A percentile compares a stretch with the other conserved stretches of the same genome.
Conservation (phyloP, 2,797 vertebrate species). For the Hydrophis major region DNA sequence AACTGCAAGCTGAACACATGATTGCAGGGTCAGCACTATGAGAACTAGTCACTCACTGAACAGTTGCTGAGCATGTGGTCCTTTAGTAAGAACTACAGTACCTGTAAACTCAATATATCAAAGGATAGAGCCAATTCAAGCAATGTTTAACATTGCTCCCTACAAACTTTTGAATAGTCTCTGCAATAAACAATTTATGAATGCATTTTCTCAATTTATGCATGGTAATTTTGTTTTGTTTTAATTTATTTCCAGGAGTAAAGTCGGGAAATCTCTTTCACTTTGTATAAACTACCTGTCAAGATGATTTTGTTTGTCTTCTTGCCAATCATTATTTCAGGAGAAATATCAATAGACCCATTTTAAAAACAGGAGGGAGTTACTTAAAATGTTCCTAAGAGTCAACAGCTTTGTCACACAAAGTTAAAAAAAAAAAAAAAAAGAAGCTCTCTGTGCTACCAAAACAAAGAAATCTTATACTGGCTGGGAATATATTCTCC, state of each 20-base stretch:
- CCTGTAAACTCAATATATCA: not conserved
- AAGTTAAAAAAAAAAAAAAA: not conserved
- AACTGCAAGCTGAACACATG: not conserved
- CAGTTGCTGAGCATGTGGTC: not conserved
- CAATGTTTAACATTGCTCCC: not conserved
- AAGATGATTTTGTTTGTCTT: not conserved
- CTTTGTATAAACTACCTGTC: not conserved
- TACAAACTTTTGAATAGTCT: not conserved
- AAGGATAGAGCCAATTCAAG: not conserved
- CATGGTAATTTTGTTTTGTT: conserved; percentile 1
- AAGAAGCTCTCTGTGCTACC: not conserved
- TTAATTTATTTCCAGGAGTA: conserved; percentile 7
- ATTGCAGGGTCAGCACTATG: not conserved
- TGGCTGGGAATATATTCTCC: not conserved
- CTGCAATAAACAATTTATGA: not conserved
- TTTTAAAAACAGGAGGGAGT: not conserved
- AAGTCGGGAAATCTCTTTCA: not conserved
- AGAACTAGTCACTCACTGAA: not conserved
- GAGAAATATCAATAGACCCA: not conserved
- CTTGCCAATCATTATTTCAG: not conserved
- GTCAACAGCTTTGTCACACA: not conserved
- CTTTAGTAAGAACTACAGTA: not conserved
- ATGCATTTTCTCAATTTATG: not conserved
- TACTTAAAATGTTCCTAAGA: not conserved
- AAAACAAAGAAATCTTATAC: not conserved